phyloP scores from a whole-genome alignment of 2,113 vertebrate genomes.

The Forbesichthys agassizii region DNA sequence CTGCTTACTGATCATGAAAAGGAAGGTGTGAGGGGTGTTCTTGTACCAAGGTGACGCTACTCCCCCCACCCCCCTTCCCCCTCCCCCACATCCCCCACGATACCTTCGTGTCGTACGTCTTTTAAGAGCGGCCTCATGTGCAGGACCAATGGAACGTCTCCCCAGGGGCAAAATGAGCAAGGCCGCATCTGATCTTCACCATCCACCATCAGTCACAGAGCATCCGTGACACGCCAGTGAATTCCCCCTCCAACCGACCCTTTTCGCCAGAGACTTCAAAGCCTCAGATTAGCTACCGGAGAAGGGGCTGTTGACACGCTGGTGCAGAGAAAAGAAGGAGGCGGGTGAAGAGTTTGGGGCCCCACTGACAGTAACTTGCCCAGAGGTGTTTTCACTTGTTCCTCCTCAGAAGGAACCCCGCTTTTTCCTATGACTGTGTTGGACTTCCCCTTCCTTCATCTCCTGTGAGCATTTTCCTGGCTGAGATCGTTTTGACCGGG shows the following conservation, averaged over 20 bases:
- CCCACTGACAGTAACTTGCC: constrained; percentile 54
- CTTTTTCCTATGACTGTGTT: constrained; percentile 45
- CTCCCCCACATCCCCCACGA: no score
- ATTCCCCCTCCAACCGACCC: constrained; percentile 34
- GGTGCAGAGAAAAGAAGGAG: neutral
- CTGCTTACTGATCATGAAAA: neutral
- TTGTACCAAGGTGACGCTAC: neutral
- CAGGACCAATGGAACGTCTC: constrained; percentile 2
- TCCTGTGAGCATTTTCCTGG: constrained; percentile 14
- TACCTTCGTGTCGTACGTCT: no score
- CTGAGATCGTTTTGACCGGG: constrained; percentile 2
- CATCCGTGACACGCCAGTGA: constrained; percentile 53
- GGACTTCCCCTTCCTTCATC: constrained; percentile 5
- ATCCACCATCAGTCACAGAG: constrained; percentile 59
- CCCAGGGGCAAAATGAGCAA: constrained; percentile 30
- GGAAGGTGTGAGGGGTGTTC: constrained; percentile 14
- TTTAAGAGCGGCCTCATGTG: neutral
- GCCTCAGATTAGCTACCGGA: constrained; percentile 46
- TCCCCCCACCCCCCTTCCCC: neutral
- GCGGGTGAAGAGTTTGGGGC: constrained; percentile 37
- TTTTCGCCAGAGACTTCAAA: constrained; percentile 57
- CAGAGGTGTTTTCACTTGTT: constrained; percentile 60
- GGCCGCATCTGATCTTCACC: constrained; percentile 49
- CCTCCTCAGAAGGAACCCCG: constrained; percentile 39
- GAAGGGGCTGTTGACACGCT: constrained; percentile 14